Base-by-base conservation (phyloP, 2,113 vertebrate genomes). In the Megaceryle maxima region DNA sequence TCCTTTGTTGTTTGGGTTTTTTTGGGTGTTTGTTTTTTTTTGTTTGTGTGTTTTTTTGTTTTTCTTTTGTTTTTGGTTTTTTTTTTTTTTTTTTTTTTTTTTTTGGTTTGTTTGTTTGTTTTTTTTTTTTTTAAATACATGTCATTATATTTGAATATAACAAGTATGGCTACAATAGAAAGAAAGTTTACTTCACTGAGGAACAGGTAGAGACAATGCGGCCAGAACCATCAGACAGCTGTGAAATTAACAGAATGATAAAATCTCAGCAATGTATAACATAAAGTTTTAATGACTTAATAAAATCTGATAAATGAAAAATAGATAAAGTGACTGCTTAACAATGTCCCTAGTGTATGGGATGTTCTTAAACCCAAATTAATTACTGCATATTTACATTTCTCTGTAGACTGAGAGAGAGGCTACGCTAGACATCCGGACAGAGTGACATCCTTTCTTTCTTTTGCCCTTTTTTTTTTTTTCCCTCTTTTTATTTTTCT, bases 241-340 rank as follows among this genome's bases (percentile, higher is more conserved):
- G 35, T 72, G 87, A 92, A 90, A 95, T 93, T 90, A 93, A 85
- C 74, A 72, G 74, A 92, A 94, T 73, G 84, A 60, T 92, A 66
- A 85, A 84, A 83, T 70, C 68, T 92, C 74, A 72, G 81, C 94
- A 96, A 95, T 83, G 63, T 70, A 59, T 79, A 84, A 29, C 74
- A 46, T 95, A 87, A 96, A 95, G 82, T 94, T 94, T 94, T 92
- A 96, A 86, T 81, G 63, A 96, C 85, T 95, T 90, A 89, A 92
- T 94, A 97, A 96, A 97, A 85, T 90, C 88, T 90, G 79, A 85
- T 89, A 94, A 96, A 96, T 94, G 89, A 84, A 96, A 97, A 96
- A 95, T 94, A 95, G 89, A 94, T 95, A 94, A 96, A 96, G 77
- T 83, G 82, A 84, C 91, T 94, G 72, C 77, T 94, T 94, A 92